Evolutionary conservation across 2,113 vertebrate genomes (phyloP).

Genomic region (Edolisoma coerulescens): DNA sequence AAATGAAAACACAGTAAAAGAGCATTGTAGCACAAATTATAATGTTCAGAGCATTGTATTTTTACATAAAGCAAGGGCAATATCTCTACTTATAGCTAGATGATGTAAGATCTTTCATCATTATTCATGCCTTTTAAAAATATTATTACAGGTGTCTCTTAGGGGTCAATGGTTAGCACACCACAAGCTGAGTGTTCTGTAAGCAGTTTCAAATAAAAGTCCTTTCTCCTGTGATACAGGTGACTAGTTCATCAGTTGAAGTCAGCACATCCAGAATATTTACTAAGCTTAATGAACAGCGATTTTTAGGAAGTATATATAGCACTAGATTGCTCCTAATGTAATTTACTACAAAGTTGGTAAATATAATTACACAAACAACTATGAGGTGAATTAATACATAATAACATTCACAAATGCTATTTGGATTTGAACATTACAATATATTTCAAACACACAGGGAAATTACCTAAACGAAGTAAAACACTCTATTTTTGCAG

Average conservation of each 20-base stretch:
- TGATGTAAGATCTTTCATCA: neutral
- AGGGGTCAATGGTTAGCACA: fast-evolving
- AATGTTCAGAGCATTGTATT: neutral
- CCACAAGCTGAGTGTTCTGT: neutral
- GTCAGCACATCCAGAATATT: neutral
- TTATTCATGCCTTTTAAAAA: neutral
- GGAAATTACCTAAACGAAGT: neutral
- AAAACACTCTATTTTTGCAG: neutral
- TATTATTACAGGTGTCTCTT: neutral
- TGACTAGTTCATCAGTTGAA: neutral
- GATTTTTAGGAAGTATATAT: neutral
- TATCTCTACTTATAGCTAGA: neutral
- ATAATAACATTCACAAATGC: constrained; percentile 32
- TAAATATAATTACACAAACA: constrained; percentile 65
- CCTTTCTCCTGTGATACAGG: neutral
- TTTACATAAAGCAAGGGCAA: neutral
- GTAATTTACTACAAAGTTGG: constrained; percentile 29
- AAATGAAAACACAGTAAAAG: neutral
- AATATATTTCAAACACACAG: neutral
- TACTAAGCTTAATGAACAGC: neutral
- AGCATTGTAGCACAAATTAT: neutral
- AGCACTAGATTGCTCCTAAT: neutral
- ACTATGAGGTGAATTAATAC: constrained; percentile 15
- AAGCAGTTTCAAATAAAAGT: neutral
- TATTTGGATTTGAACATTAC: constrained; percentile 21